Base-by-base conservation (phyloP, 2,113 vertebrate genomes). In the Sorex araneus region DNA sequence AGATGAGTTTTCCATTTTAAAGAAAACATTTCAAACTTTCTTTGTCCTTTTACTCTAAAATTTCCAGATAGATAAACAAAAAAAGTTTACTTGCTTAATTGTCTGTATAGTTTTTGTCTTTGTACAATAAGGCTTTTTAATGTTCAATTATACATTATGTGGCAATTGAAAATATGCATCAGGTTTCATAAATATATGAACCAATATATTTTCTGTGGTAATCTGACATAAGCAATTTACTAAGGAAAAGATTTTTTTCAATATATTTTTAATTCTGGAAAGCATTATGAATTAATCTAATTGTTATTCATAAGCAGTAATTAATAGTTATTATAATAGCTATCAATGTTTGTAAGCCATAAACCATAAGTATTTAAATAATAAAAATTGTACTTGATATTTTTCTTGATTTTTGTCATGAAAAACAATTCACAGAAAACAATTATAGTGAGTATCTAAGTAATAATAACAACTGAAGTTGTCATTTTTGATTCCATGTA, bases 81-180 rank as follows among this genome's bases (percentile, higher is more conserved):
- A 71, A 23, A 54, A 45, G 57, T 3, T 57, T 84, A 87, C 0
- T 12, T 79, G 8, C 1, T 45, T 83, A 89, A 86, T 83, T 82
- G 73, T 67, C 50, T 16, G 34, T 32, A 21, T 45, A 83, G 2
- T 67, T 76, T 85, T 78, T 50, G 60, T 50, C 69, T 92, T 96
- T n/a, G 18, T 3, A 43, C 4, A 85, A 75, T 81, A 3, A 36
- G 11, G 1, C 2, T 88, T 0, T 70, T 93, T 78, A 85, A 73
- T 1, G 8, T 82, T 23, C 23, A 25, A 57, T 87, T 83, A 69
- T 23, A 77, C 3, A 30, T 74, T 83, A 69, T 73, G 80, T 76
- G 21, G 40, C 8, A 66, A 60, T 45, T 83, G 47, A 77, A 94
- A 91, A 84, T 83, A 84, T 34, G 8, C 0, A 50, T 80, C 28